These are phyloP conservation scores for Diuraphis noxia DNA, from an alignment of 1,140 invertebrate genomes.

Conservation along the genomic window DNA sequence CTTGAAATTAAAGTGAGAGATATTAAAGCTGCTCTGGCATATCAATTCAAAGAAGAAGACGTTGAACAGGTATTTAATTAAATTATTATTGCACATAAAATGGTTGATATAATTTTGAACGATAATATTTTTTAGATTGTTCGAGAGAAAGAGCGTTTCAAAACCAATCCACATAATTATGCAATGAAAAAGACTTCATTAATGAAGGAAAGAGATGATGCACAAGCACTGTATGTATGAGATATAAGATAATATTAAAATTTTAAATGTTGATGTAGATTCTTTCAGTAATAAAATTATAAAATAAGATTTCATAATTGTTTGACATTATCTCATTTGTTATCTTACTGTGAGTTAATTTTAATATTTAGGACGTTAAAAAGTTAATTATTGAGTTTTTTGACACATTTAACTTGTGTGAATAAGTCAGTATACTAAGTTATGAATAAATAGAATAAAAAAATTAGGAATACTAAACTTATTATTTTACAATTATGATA, in stretches of 20 bases:
- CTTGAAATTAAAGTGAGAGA: slow-evolving; percentile 85
- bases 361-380: neutral
- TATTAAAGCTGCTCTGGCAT: slow-evolving; percentile 85
- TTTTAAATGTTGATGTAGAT: neutral
- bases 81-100: neutral
- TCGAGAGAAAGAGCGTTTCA: slow-evolving; percentile 89
- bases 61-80: slow-evolving; percentile 67
- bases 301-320: neutral
- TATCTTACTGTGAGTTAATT: neutral
- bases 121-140: slow-evolving; percentile 70
- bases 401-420: neutral
- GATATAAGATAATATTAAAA: neutral
- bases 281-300: neutral
- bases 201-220: slow-evolving; percentile 85
- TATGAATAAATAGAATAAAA: neutral
- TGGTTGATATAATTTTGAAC: neutral
- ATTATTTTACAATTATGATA: neutral
- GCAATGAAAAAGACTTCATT: slow-evolving; percentile 94
- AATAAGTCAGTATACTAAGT: neutral
- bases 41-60: slow-evolving; percentile 85
- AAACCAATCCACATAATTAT: slow-evolving; percentile 91
- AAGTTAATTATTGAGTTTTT: neutral
- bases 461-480: neutral
- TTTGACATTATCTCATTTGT: neutral
- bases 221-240: slow-evolving; percentile 60